phyloP scores from a whole-genome alignment of 1,140 invertebrate genomes.

The Pseudomyrmex cubaensis region DNA sequence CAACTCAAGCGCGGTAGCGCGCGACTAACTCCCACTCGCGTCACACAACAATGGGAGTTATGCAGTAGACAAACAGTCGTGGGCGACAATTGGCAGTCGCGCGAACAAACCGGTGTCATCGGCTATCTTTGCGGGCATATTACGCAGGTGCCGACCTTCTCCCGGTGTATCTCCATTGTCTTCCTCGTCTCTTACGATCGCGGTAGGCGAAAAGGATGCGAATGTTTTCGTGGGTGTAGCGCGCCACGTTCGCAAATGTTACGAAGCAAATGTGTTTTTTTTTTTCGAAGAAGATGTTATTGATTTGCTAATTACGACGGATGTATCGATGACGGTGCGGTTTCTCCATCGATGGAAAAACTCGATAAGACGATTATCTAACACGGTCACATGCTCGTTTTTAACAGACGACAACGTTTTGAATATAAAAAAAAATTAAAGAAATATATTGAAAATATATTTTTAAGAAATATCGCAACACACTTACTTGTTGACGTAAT shows the following conservation, averaged over 20 bases:
- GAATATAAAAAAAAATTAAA: neutral
- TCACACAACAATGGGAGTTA: constrained; percentile 52
- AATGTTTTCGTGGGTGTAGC: constrained; percentile 25
- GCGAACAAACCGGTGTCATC: constrained; percentile 53
- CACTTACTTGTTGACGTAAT: constrained; percentile 87
- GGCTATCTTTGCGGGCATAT: neutral
- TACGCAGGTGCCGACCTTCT: constrained; percentile 41
- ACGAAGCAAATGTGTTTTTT: constrained; percentile 4
- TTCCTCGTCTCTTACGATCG: constrained; percentile 12
- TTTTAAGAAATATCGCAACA: neutral
- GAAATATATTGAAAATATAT: neutral
- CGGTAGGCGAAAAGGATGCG: constrained; percentile 39
- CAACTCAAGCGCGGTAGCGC: constrained; percentile 24
- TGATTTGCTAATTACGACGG: constrained; percentile 7
- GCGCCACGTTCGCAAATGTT: constrained; percentile 18
- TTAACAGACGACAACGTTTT: neutral
- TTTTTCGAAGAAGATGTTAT: neutral
- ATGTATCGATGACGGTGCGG: constrained; percentile 6
- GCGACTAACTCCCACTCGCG: constrained; percentile 35
- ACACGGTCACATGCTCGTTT: neutral
- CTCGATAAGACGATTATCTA: neutral
- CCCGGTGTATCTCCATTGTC: constrained; percentile 51
- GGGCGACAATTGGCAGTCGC: constrained; percentile 62
- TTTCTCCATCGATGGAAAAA: neutral
- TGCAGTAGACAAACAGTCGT: constrained; percentile 39